A percentile compares a stretch with the other conserved stretches of the same genome.
Evolutionary conservation across 2,113 vertebrate species (phyloP).

Genomic region (Poeciliopsis occidentalis): DNA sequence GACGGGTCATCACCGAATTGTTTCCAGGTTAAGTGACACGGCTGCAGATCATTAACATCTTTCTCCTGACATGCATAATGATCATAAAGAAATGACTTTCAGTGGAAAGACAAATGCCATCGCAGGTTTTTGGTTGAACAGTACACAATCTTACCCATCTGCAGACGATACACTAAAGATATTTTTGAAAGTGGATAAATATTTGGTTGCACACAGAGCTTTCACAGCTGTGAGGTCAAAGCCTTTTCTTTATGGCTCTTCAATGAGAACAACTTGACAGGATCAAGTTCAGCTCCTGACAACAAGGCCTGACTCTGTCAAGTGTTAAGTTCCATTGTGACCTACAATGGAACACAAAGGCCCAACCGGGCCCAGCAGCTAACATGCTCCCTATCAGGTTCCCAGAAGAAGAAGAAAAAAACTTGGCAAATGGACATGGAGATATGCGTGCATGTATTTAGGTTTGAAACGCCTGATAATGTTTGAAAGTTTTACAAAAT

Average conservation of each 20-base stretch:
- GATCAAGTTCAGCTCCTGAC: conserved; percentile 82
- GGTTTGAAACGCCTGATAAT: background rate
- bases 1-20: conserved; percentile 21
- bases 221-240: conserved; percentile 65
- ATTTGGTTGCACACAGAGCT: conserved; percentile 40
- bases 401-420: conserved; percentile 43
- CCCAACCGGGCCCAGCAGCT: conserved; percentile 56
- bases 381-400: conserved; percentile 58
- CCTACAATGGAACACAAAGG: conserved; percentile 75
- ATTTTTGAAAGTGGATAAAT: conserved; percentile 39
- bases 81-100: background rate
- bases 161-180: conserved; percentile 1
- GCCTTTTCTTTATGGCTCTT: conserved; percentile 70
- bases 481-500: background rate
- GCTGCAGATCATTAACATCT: background rate
- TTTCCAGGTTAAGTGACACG: conserved; percentile 40
- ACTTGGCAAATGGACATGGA: conserved; percentile 53
- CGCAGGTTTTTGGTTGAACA: conserved; percentile 29
- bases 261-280: conserved; percentile 71
- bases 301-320: conserved; percentile 76
- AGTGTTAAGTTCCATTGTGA: conserved; percentile 84
- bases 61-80: conserved; percentile 1
- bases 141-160: background rate
- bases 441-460: conserved; percentile 20
- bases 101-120: conserved; percentile 16